phyloP scores from a whole-genome alignment of 2,888 invertebrate species.

The Tenthredo notha region DNA sequence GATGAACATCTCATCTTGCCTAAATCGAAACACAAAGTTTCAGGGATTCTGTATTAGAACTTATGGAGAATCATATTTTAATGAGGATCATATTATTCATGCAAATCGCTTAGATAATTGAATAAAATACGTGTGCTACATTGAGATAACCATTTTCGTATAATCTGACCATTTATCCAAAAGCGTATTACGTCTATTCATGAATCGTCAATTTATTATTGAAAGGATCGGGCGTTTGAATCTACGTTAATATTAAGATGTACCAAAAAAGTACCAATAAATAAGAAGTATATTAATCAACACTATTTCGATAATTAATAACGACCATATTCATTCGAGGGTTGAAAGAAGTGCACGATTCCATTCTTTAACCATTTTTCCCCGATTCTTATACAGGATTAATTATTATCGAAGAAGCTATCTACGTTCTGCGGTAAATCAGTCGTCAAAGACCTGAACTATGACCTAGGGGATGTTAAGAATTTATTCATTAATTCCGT shows the following conservation, averaged over 20 bases:
- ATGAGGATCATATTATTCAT: neutral
- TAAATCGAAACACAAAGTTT: neutral
- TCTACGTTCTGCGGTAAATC: neutral
- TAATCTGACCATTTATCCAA: neutral
- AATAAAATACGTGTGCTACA: slow-evolving; percentile 10
- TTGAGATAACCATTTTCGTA: neutral
- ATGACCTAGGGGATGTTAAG: neutral
- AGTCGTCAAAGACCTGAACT: neutral
- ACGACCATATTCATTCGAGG: neutral
- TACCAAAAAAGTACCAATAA: neutral
- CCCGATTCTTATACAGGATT: neutral
- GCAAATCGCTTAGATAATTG: neutral
- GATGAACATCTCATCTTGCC: neutral
- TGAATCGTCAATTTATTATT: neutral
- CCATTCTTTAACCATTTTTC: neutral
- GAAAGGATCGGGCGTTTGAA: neutral
- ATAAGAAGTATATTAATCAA: neutral
- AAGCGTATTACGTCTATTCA: neutral
- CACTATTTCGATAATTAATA: neutral
- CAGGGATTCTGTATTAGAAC: neutral
- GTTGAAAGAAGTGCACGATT: neutral
- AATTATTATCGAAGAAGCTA: neutral
- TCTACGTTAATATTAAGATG: neutral
- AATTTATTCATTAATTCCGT: slow-evolving; percentile 17
- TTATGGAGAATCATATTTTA: neutral